Evolutionary conservation across 2,797 vertebrate species (phyloP), one percentile per base, ranked within the genome.

Genomic region (Dromococcyx pavoninus): DNA sequence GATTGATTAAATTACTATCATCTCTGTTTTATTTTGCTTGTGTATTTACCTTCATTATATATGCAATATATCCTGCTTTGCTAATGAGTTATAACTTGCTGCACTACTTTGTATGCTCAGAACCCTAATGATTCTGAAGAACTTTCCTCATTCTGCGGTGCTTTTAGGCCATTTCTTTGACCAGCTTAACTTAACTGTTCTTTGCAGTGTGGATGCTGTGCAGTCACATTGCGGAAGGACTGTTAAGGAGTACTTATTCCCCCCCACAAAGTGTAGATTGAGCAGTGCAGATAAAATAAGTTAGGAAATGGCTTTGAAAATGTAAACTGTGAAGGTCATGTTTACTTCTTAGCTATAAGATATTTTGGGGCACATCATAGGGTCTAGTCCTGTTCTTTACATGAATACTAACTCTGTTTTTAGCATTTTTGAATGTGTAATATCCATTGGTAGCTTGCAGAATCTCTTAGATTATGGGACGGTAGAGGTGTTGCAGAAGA

Each of bases 61-160:
- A 24, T 2, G 5, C 60, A 70, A 21, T 46, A 16, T 17, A 48
- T 53, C 2, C 3, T 62, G 30, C 54, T n/a, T 74, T 73, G 37
- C 44, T 96, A 86, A 92, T 76, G 85, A 81, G 44, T 44, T 90
- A 53, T 66, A 41, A 41, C 67, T 72, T 94, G 43, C 70, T 87
- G 58, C 56, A 25, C 50, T 88, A 1, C 60, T 57, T 58, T n/a
- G 27, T 64, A 8, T 10, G 6, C 46, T 76, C 4, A 1, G 66
- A 85, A 94, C 67, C 66, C 48, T 3, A 3, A 1, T 43, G 64
- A 69, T 60, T 72, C 57, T 61, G 48, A 89, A 84, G 53, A 61
- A 64, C 58, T 93, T 72, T 50, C 30, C 44, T 93, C 37, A 12
- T 83, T 77, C 58, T 81, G 6, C 54, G 66, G 66, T 0, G 62